Evolutionary conservation across 2,113 vertebrate species (phyloP).

Genomic region (Proterorhinus semilunaris): DNA sequence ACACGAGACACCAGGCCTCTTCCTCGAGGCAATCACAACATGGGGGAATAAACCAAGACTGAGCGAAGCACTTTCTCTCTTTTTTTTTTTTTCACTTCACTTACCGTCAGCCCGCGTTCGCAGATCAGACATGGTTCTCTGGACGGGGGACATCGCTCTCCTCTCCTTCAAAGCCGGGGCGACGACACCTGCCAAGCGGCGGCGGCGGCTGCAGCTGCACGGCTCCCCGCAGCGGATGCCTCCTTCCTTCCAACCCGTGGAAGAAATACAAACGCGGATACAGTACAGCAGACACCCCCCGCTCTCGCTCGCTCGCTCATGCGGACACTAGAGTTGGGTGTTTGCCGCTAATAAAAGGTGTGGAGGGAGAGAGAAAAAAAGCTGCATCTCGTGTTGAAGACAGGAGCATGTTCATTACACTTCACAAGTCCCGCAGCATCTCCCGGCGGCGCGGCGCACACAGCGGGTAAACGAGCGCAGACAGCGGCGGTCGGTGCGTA

Average conservation of each 20-base stretch:
- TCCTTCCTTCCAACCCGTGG: conserved; percentile 34
- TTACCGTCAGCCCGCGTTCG: conserved; percentile 88
- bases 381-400: conserved; percentile 32
- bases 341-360: conserved; percentile 9
- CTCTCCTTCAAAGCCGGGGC: conserved; percentile 43
- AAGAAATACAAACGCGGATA: conserved; percentile 37
- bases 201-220: conserved; percentile 28
- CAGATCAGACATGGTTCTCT: conserved; percentile 89
- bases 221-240: conserved; percentile 28
- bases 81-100: conserved; percentile 37
- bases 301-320: conserved; percentile 52
- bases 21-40: neutral
- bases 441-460: conserved; percentile 18
- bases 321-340: conserved; percentile 22
- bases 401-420: conserved; percentile 28
- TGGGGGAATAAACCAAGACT: neutral
- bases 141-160: conserved; percentile 84
- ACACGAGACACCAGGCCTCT: conserved; percentile 21
- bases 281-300: conserved; percentile 37
- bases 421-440: conserved; percentile 12
- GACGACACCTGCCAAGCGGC: conserved; percentile 77
- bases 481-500: conserved; percentile 21
- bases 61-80: neutral
- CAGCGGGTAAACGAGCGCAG: conserved; percentile 12
- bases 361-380: neutral